phyloP scores from a whole-genome alignment of 2,797 vertebrate genomes.

The Amniataba percoides region DNA sequence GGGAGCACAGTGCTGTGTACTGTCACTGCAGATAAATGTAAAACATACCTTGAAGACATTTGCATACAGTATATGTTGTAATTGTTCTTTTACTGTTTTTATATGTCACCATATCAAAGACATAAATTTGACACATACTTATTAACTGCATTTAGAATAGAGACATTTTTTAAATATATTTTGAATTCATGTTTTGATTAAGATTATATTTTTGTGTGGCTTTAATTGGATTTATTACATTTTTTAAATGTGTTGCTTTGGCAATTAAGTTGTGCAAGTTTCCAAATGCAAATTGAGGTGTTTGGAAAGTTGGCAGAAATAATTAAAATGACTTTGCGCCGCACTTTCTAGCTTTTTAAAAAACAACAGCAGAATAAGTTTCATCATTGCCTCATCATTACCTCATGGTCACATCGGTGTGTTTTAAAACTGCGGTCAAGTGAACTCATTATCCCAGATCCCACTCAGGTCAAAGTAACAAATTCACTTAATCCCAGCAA shows the following conservation, averaged over 20 bases:
- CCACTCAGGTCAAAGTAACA: conserved; percentile 49
- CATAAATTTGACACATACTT: background rate
- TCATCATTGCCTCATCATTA: conserved; percentile 36
- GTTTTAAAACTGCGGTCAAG: conserved; percentile 46
- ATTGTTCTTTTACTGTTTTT: background rate
- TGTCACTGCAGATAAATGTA: conserved; percentile 11
- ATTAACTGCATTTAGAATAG: background rate
- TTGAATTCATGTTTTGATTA: background rate
- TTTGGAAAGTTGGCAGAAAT: background rate
- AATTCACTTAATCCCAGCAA: conserved; percentile 45
- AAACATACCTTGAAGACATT: conserved; percentile 2
- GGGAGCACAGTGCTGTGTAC: background rate
- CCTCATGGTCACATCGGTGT: conserved; percentile 13
- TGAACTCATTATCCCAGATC: conserved; percentile 37
- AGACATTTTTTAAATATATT: background rate
- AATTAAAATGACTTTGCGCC: background rate
- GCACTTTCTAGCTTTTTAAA: background rate
- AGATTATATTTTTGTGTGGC: background rate
- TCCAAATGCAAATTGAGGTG: background rate
- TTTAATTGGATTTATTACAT: background rate
- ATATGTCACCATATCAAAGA: background rate
- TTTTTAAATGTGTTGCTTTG: background rate
- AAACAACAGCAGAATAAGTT: conserved; percentile 21
- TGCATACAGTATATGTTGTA: background rate
- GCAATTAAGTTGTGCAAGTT: no score